Evolutionary conservation across 2,113 vertebrate genomes (phyloP).

Genomic region (Diglossa brunneiventris): DNA sequence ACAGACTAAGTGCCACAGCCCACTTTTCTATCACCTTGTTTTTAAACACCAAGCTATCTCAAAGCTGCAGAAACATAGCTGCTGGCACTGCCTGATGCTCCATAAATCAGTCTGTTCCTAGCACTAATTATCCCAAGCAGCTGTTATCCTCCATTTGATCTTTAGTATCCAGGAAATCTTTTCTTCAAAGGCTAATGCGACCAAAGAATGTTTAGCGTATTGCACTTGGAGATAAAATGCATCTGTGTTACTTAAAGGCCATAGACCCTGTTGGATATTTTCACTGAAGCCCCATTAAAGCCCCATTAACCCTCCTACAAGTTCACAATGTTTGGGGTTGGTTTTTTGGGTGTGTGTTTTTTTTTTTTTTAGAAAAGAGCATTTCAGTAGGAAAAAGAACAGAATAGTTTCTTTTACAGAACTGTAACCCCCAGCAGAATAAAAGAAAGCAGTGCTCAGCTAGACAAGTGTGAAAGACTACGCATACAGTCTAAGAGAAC

Average conservation of each 20-base stretch:
- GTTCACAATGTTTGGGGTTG: not conserved
- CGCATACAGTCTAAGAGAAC: not conserved
- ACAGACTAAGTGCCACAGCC: not conserved
- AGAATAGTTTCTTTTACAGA: not conserved
- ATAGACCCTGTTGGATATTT: not conserved
- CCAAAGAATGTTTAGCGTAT: not conserved
- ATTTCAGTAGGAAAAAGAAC: not conserved
- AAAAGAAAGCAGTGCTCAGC: not conserved
- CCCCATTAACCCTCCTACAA: not conserved
- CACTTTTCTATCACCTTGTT: conserved; percentile 19
- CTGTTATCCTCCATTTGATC: conserved; percentile 37
- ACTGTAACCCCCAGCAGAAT: not conserved
- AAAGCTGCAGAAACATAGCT: conserved; percentile 12
- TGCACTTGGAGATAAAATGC: conserved; percentile 2
- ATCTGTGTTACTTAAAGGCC: conserved; percentile 1
- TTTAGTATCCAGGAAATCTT: conserved; percentile 44
- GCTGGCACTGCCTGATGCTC: conserved; percentile 20
- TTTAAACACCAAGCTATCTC: conserved; percentile 38
- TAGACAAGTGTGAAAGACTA: not conserved
- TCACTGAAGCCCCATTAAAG: not conserved
- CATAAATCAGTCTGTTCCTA: conserved; percentile 52
- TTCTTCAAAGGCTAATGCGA: conserved; percentile 29
- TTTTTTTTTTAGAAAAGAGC: not conserved
- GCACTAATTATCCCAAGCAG: conserved; percentile 50
- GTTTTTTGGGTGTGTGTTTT: no score